Conservation (phyloP, 2,888 invertebrate species). For the Cosmia trapezina region DNA sequence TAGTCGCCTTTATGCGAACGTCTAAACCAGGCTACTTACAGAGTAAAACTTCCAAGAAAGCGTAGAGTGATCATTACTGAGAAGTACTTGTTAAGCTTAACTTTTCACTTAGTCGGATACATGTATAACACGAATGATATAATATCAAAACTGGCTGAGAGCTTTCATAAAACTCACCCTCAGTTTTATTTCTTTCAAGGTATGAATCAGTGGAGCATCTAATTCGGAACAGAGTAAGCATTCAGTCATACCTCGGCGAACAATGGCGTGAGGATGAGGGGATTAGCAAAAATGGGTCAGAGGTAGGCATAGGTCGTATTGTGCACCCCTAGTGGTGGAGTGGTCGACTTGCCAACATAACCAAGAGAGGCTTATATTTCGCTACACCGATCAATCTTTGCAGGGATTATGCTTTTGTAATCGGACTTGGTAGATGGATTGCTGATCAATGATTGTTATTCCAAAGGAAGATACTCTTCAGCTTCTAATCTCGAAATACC, state of each 20-base stretch:
- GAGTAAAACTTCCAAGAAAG: slow-evolving; percentile 26
- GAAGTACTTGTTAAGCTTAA: slow-evolving; percentile 16
- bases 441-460: not conserved
- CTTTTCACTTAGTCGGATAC: slow-evolving; percentile 4
- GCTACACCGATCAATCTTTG: slow-evolving; percentile 24
- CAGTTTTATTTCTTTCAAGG: slow-evolving; percentile 44
- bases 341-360: slow-evolving; percentile 19
- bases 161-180: slow-evolving; percentile 17
- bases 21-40: too few relatives aligned
- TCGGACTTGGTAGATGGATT: not conserved
- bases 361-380: slow-evolving; percentile 12
- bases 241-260: slow-evolving; percentile 35
- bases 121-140: slow-evolving; percentile 14
- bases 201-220: slow-evolving; percentile 36
- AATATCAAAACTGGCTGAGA: not conserved
- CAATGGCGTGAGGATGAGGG: slow-evolving; percentile 53
- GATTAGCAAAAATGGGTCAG: slow-evolving; percentile 57
- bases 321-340: slow-evolving; percentile 23
- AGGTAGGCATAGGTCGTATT: slow-evolving; percentile 24
- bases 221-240: slow-evolving; percentile 47
- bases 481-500: too few relatives aligned
- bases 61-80: slow-evolving; percentile 10
- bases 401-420: slow-evolving; percentile 15
- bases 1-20: too few relatives aligned
- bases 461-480: not conserved